Evolutionary conservation across 1,140 invertebrate species (phyloP).

Genomic region (Diprion similis): DNA sequence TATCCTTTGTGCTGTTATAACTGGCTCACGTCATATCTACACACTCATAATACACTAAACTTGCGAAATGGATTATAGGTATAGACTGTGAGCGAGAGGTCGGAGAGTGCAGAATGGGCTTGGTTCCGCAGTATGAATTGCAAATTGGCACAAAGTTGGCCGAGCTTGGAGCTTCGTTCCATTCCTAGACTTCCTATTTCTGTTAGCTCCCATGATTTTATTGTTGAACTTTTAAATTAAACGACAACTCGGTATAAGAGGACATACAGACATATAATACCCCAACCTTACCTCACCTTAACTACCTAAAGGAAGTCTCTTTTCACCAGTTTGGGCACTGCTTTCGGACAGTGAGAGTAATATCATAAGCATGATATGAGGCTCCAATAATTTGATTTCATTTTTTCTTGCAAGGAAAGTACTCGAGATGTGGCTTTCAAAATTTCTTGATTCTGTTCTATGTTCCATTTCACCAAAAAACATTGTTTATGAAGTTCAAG

Average conservation of each 20-base stretch:
- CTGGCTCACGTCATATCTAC: too few species aligned
- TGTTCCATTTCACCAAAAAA: too few species aligned
- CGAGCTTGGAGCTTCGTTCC: not conserved
- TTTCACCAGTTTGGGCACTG: not conserved
- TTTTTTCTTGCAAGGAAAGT: not conserved
- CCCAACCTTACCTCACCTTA: not conserved
- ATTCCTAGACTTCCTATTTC: not conserved
- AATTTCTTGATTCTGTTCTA: too few species aligned
- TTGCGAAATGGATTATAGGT: not conserved
- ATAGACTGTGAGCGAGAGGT: not conserved
- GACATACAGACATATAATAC: not conserved
- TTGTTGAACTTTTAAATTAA: conserved; percentile 3
- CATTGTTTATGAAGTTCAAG: too few species aligned
- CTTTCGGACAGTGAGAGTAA: not conserved
- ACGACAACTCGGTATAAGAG: not conserved
- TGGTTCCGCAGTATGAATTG: not conserved
- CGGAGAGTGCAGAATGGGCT: not conserved
- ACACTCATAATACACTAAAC: too few species aligned
- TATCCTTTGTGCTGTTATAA: not conserved
- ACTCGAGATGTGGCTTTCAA: too few species aligned
- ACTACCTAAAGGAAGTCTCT: not conserved
- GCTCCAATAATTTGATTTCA: not conserved
- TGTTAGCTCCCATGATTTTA: conserved; percentile 7
- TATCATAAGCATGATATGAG: not conserved
- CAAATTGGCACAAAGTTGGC: not conserved